A percentile compares a stretch with the other conserved stretches of the same genome.
These are phyloP conservation scores for Heteromurus nitidus DNA, from an alignment of 2,888 invertebrate genomes.

Conservation along the genomic window DNA sequence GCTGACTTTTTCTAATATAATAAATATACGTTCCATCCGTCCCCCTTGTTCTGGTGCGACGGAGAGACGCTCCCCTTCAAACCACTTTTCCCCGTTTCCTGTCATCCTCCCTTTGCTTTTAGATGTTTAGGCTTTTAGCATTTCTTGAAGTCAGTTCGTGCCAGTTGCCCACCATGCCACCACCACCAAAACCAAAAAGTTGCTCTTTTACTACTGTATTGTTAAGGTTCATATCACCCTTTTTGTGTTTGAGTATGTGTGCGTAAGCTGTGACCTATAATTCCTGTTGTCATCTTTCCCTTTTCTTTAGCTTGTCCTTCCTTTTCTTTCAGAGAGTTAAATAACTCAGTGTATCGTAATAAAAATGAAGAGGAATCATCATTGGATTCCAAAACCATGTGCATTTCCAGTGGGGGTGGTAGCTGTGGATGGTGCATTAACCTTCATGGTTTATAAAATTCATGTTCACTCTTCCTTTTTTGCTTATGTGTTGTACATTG, in stretches of 20 bases:
- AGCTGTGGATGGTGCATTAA: background rate
- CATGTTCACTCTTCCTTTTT: too few species aligned
- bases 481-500: too few species aligned
- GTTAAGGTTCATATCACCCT: constrained; percentile 30
- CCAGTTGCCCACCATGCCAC: background rate
- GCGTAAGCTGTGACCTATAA: constrained; percentile 48
- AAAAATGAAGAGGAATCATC: background rate
- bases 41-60: background rate
- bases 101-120: background rate
- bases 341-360: background rate
- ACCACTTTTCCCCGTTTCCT: constrained; percentile 50
- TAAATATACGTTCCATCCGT: constrained; percentile 14
- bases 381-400: too few species aligned
- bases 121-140: constrained; percentile 21
- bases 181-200: background rate
- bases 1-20: constrained; percentile 26
- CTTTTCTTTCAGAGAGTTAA: background rate
- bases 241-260: constrained; percentile 20
- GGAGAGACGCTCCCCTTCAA: constrained; percentile 15
- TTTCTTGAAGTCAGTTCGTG: constrained; percentile 19
- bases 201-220: too few species aligned
- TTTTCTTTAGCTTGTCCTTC: constrained; percentile 16
- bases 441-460: too few species aligned
- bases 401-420: too few species aligned
- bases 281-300: constrained; percentile 50